A percentile compares a stretch with the other conserved stretches of the same genome.
Evolutionary conservation across 2,797 vertebrate genomes (phyloP).

Genomic region (Chrysocyon brachyurus): DNA sequence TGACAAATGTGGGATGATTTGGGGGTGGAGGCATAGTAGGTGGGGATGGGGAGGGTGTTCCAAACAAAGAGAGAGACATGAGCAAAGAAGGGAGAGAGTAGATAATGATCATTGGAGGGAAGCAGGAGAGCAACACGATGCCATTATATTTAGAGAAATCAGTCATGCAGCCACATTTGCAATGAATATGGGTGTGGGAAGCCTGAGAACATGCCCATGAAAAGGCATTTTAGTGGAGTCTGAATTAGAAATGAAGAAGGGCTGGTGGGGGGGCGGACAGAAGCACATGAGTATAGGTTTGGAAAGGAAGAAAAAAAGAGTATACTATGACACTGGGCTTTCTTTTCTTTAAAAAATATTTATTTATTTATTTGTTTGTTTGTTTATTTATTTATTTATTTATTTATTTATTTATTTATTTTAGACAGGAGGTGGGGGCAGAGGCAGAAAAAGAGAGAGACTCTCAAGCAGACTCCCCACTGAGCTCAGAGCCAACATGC

Average conservation of each 20-base stretch:
- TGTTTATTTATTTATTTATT: too few species aligned
- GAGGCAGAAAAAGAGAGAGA: too few species aligned
- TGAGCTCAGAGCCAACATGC: too few species aligned
- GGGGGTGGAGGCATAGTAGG: not conserved
- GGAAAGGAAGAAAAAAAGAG: not conserved
- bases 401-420: too few species aligned
- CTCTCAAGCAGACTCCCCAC: too few species aligned
- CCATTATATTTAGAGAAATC: not conserved
- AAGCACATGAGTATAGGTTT: not conserved
- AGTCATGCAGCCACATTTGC: accelerated
- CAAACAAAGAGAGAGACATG: not conserved
- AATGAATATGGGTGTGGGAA: accelerated
- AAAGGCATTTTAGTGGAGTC: too few species aligned
- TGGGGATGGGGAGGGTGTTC: not conserved
- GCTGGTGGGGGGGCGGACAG: too few species aligned
- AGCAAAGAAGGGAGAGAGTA: not conserved
- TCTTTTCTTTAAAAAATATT: not conserved
- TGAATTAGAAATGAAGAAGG: not conserved
- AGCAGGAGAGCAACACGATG: accelerated
- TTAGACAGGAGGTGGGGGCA: too few species aligned
- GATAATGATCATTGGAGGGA: not conserved
- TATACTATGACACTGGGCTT: accelerated
- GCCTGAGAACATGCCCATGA: not conserved
- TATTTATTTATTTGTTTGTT: too few species aligned
- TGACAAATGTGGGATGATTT: not conserved